Evolutionary conservation across 2,888 invertebrate genomes (phyloP).

Genomic region (Idaea dimidiata): DNA sequence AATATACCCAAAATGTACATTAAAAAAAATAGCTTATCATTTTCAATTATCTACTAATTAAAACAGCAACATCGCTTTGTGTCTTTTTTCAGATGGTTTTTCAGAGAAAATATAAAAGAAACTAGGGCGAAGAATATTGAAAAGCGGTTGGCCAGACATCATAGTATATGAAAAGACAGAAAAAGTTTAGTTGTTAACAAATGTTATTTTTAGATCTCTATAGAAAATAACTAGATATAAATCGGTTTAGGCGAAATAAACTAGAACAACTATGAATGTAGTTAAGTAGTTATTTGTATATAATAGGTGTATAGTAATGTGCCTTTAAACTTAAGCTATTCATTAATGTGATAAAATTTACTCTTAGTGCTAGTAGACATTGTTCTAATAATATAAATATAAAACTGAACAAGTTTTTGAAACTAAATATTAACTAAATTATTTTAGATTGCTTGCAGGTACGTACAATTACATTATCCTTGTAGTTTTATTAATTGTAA

Average conservation of each 20-base stretch:
- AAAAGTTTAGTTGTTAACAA: background rate
- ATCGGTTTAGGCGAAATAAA: background rate
- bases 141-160: slow-evolving; percentile 26
- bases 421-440: no score
- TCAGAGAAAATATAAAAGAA: slow-evolving; percentile 52
- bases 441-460: no score
- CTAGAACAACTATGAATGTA: background rate
- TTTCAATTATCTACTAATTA: no score
- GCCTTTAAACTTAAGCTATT: background rate
- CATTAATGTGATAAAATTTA: background rate
- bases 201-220: background rate
- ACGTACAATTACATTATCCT: no score
- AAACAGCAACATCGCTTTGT: no score
- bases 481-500: no score
- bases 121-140: slow-evolving; percentile 30
- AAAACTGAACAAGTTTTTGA: no score
- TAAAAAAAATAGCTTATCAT: no score
- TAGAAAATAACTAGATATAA: background rate
- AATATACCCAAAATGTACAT: no score
- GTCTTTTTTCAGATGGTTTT: slow-evolving; percentile 71
- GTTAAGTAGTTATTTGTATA: background rate
- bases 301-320: background rate
- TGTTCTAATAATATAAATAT: background rate
- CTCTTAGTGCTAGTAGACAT: background rate
- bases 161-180: slow-evolving; percentile 7